These are phyloP conservation scores for Zaprionus tsacasi DNA, from an alignment of 1,140 invertebrate genomes.

Conservation along the genomic window DNA sequence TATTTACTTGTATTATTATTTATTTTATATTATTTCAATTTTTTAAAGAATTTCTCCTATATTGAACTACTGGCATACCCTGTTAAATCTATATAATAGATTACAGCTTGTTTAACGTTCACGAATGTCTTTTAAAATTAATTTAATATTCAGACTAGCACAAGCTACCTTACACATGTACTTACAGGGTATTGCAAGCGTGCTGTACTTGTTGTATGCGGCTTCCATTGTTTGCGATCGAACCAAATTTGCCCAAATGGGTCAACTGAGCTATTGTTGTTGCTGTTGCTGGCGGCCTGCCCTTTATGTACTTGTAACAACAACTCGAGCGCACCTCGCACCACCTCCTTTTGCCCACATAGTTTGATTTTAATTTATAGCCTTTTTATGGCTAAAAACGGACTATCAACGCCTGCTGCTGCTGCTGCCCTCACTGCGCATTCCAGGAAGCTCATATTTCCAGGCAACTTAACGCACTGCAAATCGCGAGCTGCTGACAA, in stretches of 20 bases:
- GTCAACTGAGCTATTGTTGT: conserved; percentile 39
- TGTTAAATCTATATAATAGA: not conserved
- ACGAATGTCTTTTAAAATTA: no score
- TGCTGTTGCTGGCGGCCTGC: conserved; percentile 27
- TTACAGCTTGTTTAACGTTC: not conserved
- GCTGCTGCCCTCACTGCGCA: conserved; percentile 23
- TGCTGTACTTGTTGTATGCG: conserved; percentile 18
- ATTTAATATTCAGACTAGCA: no score
- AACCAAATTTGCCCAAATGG: conserved; percentile 76
- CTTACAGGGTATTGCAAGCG: conserved; percentile 45
- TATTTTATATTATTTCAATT: no score
- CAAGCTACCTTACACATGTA: no score
- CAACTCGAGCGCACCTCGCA: conserved; percentile 32
- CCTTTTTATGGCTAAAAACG: conserved; percentile 47
- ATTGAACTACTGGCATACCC: not conserved
- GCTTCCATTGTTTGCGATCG: conserved; percentile 60
- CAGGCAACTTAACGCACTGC: conserved; percentile 65
- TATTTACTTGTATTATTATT: no score
- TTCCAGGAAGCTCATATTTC: conserved; percentile 68
- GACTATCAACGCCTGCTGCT: conserved; percentile 54
- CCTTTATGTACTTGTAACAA: conserved; percentile 70
- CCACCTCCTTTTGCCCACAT: conserved; percentile 7
- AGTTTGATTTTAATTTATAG: conserved; percentile 50
- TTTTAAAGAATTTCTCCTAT: no score
- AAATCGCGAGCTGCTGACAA: conserved; percentile 60